A percentile compares a stretch with the other conserved stretches of the same genome.
Conservation (phyloP, 1,140 invertebrate species). For the Micrasema minimum region DNA sequence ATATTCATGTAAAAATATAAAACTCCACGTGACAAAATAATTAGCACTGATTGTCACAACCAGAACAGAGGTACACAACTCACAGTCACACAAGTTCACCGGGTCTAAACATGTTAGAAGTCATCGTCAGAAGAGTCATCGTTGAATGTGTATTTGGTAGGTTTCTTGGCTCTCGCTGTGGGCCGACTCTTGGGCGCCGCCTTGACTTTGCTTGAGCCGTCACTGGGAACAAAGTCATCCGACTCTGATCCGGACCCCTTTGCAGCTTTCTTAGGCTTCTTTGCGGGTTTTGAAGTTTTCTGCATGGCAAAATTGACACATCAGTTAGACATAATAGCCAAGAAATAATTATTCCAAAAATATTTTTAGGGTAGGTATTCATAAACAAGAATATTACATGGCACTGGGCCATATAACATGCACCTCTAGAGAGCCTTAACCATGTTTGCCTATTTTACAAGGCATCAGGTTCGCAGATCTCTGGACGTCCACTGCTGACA, state of each 20-base stretch:
- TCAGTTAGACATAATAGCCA: too few relatives aligned
- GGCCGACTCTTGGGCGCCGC: conserved; percentile 32
- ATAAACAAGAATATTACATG: conserved; percentile 23
- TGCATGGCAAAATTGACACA: too few relatives aligned
- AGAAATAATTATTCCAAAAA: too few relatives aligned
- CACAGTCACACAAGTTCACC: background rate
- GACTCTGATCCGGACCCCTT: conserved; percentile 57
- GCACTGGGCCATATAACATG: too few relatives aligned
- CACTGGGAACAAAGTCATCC: conserved; percentile 45
- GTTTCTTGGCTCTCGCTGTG: conserved; percentile 53
- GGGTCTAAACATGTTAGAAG: conserved; percentile 7
- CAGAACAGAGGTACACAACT: background rate
- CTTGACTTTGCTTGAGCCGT: conserved; percentile 36
- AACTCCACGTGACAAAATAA: background rate
- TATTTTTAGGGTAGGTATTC: background rate
- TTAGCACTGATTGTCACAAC: too few relatives aligned
- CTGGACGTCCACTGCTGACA: too few relatives aligned
- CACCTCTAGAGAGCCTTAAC: too few relatives aligned
- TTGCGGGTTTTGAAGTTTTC: conserved; percentile 56
- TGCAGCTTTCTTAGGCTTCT: conserved; percentile 58
- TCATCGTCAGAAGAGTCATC: conserved; percentile 56
- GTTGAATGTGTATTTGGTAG: conserved; percentile 58
- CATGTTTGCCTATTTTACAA: too few relatives aligned
- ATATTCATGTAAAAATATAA: background rate
- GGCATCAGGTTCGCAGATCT: too few relatives aligned